Evolutionary conservation across 2,113 vertebrate genomes (phyloP).

Genomic region (Gracilinanus agilis): DNA sequence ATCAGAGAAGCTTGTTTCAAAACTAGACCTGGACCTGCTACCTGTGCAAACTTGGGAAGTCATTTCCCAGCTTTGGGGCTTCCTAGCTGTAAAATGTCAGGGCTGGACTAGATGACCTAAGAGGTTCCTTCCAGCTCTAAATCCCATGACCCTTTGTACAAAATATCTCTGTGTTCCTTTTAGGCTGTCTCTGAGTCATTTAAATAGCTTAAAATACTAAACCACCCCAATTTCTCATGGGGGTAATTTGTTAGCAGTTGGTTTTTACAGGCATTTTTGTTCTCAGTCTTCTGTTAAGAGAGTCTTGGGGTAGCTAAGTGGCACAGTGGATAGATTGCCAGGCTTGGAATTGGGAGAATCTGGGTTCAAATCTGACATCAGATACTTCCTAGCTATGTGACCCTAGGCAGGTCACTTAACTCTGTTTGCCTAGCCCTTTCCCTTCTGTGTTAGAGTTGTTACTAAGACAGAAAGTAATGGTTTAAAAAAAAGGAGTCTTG

Average conservation of each 20-base stretch:
- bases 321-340: too few relatives aligned
- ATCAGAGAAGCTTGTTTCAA: neutral
- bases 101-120: neutral
- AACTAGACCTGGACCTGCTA: neutral
- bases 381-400: too few relatives aligned
- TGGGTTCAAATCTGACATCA: too few relatives aligned
- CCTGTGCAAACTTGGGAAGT: neutral
- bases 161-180: neutral
- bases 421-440: too few relatives aligned
- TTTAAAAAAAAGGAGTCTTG: neutral
- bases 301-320: too few relatives aligned
- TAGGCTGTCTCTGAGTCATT: neutral
- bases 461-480: too few relatives aligned
- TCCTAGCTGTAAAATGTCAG: too few relatives aligned
- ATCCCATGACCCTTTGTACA: neutral
- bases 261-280: neutral
- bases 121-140: neutral
- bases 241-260: neutral
- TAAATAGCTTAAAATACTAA: neutral
- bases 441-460: too few relatives aligned
- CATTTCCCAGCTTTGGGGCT: neutral
- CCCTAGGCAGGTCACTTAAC: too few relatives aligned
- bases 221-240: neutral
- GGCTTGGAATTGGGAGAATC: too few relatives aligned
- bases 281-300: neutral